Conservation (phyloP, 64 coral and sea anemone genomes). For the Dendronephthya gigantea region DNA sequence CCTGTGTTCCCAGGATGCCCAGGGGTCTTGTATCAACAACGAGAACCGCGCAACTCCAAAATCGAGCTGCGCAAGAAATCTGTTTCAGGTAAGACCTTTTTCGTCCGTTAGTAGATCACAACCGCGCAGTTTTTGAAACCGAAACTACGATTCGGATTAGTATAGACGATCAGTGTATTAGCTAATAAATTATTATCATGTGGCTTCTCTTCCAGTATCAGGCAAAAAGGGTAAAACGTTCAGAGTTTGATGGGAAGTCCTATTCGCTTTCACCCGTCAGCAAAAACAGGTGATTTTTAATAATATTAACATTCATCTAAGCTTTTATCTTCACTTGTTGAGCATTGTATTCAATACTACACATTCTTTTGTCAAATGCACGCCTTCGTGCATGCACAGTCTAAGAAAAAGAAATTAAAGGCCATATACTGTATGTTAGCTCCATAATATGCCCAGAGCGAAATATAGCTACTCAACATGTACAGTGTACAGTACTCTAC, state of each 20-base stretch:
- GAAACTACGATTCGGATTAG: no score
- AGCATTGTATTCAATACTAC: no score
- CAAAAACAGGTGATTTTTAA: conserved; percentile 67
- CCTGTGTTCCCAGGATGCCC: conserved; percentile 29
- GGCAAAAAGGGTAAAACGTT: conserved; percentile 83
- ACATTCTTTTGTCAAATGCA: no score
- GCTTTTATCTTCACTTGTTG: neutral
- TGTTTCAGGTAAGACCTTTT: conserved; percentile 59
- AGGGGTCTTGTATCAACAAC: conserved; percentile 46
- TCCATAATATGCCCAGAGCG: no score
- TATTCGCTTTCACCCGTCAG: conserved; percentile 84
- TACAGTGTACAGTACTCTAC: no score
- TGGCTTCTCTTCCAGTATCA: conserved; percentile 52
- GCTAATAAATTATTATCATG: neutral
- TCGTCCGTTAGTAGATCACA: no score
- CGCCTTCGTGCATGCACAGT: no score
- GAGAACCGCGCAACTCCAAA: conserved; percentile 67
- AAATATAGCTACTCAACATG: no score
- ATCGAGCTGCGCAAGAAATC: conserved; percentile 55
- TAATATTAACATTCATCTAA: neutral
- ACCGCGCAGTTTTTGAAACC: no score
- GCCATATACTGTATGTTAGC: no score
- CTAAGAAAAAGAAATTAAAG: no score
- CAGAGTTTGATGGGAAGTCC: conserved; percentile 54
- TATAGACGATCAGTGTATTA: no score